These are phyloP conservation scores for Periphyllus acericola DNA, from an alignment of 2,888 invertebrate genomes.

Conservation along the genomic window DNA sequence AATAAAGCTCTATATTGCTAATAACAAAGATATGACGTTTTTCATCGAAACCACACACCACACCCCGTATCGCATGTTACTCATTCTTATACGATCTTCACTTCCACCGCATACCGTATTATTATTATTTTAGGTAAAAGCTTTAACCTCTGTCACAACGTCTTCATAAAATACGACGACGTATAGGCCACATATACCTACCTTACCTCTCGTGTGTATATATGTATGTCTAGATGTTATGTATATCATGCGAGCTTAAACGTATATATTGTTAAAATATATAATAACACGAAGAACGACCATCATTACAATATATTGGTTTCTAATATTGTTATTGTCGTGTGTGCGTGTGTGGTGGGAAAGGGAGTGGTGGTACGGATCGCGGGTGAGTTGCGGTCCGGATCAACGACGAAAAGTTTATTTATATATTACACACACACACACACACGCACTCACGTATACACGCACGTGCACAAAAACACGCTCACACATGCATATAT, in stretches of 20 bases:
- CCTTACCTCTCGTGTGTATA: not conserved
- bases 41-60: not conserved
- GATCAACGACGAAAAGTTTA: not conserved
- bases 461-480: no score
- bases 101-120: not conserved
- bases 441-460: no score
- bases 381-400: not conserved
- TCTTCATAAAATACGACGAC: slow-evolving; percentile 5
- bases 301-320: not conserved
- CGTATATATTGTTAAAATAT: not conserved
- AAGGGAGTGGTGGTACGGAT: not conserved
- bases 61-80: not conserved
- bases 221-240: not conserved
- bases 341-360: not conserved
- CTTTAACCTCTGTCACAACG: not conserved
- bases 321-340: not conserved
- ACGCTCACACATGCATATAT: not conserved
- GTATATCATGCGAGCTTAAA: not conserved
- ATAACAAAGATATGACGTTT: slow-evolving; percentile 30
- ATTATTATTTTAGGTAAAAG: slow-evolving; percentile 22
- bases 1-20: not conserved
- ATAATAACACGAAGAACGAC: not conserved
- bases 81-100: not conserved
- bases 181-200: not conserved
- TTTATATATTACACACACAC: not conserved